Base-by-base conservation (phyloP, 2,888 invertebrate genomes). In the Hypercompe scribonia region DNA sequence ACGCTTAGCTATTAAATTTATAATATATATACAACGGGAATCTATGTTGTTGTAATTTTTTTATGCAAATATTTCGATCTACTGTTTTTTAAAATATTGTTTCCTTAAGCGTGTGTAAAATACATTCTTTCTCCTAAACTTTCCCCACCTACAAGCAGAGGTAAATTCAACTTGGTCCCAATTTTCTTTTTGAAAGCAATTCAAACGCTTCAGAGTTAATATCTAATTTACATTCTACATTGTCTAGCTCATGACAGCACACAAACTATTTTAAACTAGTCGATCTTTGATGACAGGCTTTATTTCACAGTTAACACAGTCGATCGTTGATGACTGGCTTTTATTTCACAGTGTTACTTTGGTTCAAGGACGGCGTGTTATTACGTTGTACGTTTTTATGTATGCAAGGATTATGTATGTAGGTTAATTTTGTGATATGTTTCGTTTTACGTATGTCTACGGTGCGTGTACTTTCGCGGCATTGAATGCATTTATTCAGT, bases 311-410 rank as follows among this genome's bases (percentile, higher is more conserved):
- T 85, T 10, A 54, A 54, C 50, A 24, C 50, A n/a, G 50, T 61
- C 61, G 71, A 78, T 73, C 58, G 80, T 78, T 73, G 13, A 67
- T 34, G 34, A 75, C 76, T 75, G 77, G 82, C 75, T 78, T 84
- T 78, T 42, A 79, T 81, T 82, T 77, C 79, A 78, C 85, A 80
- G 88, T 86, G 89, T 89, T 89, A 89, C 88, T 86, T 73, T 88
- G 89, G 92, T 92, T 93, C 93, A 93, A 93, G 93, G 93, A 91
- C 91, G 89, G 65, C 87, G 31, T 87, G 88, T 88, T 87, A 85
- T 86, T 88, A 81, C 82, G 69, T 74, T 63, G 54, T 84, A 86
- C 81, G 77, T 84, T 76, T 75, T 79, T 83, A 81, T 82, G 78
- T 83, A 84, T 85, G 80, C 79, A 83, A 84, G 79, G 77, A 80